phyloP scores from a whole-genome alignment of 2,113 vertebrate species.

The Pomatorhinus ruficollis region DNA sequence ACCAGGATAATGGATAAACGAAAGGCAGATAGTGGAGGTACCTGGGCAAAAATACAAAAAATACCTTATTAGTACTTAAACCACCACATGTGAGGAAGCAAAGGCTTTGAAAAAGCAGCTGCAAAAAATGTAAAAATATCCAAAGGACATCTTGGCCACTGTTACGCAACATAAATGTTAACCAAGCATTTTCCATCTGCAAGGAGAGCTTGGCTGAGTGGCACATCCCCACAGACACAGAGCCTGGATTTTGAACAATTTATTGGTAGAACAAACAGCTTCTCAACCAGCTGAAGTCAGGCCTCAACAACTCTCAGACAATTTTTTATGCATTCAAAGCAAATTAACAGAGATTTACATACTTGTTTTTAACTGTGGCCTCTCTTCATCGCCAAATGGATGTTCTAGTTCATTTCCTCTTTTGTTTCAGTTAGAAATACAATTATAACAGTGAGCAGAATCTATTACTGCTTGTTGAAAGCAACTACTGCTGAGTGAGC shows the following conservation, averaged over 20 bases:
- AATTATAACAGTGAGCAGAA: not conserved
- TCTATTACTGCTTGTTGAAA: not conserved
- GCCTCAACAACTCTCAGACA: not conserved
- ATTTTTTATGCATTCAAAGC: not conserved
- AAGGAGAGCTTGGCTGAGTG: not conserved
- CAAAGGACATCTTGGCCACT: not conserved
- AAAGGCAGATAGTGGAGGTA: not conserved
- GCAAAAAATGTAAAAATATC: not conserved
- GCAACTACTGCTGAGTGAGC: not conserved
- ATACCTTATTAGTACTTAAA: not conserved
- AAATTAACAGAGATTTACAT: conserved; percentile 23
- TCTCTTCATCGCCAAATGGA: not conserved
- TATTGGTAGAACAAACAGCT: not conserved
- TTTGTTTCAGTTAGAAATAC: conserved; percentile 5
- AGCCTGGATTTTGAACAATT: not conserved
- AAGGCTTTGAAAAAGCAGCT: not conserved
- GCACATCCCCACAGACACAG: not conserved
- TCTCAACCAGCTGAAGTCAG: not conserved
- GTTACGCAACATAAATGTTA: not conserved
- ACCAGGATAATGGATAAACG: not conserved
- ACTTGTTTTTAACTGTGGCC: not conserved
- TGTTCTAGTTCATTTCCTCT: conserved; percentile 40
- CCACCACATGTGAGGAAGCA: not conserved
- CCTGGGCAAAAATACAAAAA: not conserved
- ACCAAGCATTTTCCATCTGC: not conserved